A percentile compares a stretch with the other conserved stretches of the same genome.
phyloP scores from a whole-genome alignment of 2,888 invertebrate species.

The Drosophila suboccidentalis region DNA sequence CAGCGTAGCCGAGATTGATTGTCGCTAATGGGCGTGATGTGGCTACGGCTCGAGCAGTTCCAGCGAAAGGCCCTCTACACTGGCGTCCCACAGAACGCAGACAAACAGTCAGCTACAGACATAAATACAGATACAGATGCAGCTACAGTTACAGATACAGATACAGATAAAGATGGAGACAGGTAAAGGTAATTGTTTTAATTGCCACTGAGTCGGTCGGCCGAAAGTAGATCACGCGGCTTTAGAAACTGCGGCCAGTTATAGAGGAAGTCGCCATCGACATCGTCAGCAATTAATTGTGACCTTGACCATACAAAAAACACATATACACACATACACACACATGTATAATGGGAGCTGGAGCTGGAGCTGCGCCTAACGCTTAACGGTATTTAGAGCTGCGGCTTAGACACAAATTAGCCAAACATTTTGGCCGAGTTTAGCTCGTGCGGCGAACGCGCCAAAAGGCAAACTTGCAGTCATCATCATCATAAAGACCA shows the following conservation, averaged over 20 bases:
- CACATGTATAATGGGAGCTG: constrained; percentile 17
- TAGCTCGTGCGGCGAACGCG: constrained; percentile 83
- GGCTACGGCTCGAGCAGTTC: constrained; percentile 59
- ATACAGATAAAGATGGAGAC: constrained; percentile 27
- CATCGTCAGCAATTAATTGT: constrained; percentile 60
- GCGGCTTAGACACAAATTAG: constrained; percentile 30
- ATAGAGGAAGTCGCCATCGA: constrained; percentile 52
- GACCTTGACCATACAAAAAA: constrained; percentile 64
- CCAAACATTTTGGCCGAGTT: constrained; percentile 33
- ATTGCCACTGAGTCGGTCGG: constrained; percentile 62
- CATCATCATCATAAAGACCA: constrained; percentile 44
- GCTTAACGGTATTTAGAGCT: constrained; percentile 61
- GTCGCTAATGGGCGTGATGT: constrained; percentile 81
- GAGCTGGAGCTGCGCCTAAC: constrained; percentile 20
- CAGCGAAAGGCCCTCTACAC: constrained; percentile 62
- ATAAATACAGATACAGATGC: neutral
- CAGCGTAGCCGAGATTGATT: constrained; percentile 76
- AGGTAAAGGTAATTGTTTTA: constrained; percentile 75
- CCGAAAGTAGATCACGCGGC: constrained; percentile 75
- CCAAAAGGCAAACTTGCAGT: constrained; percentile 45
- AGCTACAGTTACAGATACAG: constrained; percentile 16
- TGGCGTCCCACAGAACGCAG: constrained; percentile 14
- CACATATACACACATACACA: too few relatives aligned
- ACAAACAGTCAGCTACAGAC: constrained; percentile 5
- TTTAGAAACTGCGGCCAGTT: constrained; percentile 66